Evolutionary conservation across 2,797 vertebrate genomes (phyloP).

Genomic region (Galago senegalensis): DNA sequence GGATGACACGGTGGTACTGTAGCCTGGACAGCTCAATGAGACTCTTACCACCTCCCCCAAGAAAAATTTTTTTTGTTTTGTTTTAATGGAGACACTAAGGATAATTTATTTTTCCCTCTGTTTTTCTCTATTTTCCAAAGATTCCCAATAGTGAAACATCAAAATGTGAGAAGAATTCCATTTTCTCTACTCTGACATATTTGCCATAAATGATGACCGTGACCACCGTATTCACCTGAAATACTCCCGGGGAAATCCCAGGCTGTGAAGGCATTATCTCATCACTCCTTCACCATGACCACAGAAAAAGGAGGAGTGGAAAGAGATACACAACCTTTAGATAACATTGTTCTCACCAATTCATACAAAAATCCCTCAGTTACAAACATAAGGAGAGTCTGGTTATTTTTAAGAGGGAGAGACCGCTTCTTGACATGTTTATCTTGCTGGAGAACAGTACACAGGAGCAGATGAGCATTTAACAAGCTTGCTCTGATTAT

Average conservation of each 20-base stretch:
- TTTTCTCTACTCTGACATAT: not conserved
- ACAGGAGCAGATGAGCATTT: not conserved
- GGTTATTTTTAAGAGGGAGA: slow-evolving; percentile 21
- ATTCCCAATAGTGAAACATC: not conserved
- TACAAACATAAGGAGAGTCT: not conserved
- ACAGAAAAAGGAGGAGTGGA: not conserved
- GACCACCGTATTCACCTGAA: not conserved
- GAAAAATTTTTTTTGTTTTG: not conserved
- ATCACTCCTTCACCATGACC: not conserved
- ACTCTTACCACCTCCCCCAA: too few species aligned
- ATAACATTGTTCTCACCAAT: not conserved
- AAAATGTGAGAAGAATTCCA: not conserved
- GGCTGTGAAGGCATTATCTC: not conserved
- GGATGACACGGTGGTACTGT: too few species aligned
- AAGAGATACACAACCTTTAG: not conserved
- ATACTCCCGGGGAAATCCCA: not conserved
- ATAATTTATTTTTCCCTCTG: not conserved
- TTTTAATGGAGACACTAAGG: not conserved
- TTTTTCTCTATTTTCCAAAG: slow-evolving; percentile 39
- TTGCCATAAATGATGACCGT: not conserved
- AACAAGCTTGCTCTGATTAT: not conserved
- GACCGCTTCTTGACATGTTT: not conserved
- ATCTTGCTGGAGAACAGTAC: not conserved
- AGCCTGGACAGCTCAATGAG: too few species aligned
- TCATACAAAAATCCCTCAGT: slow-evolving; percentile 1